Evolutionary conservation across 2,113 vertebrate genomes (phyloP).

Genomic region (Sinocyclocheilus anophthalmus): DNA sequence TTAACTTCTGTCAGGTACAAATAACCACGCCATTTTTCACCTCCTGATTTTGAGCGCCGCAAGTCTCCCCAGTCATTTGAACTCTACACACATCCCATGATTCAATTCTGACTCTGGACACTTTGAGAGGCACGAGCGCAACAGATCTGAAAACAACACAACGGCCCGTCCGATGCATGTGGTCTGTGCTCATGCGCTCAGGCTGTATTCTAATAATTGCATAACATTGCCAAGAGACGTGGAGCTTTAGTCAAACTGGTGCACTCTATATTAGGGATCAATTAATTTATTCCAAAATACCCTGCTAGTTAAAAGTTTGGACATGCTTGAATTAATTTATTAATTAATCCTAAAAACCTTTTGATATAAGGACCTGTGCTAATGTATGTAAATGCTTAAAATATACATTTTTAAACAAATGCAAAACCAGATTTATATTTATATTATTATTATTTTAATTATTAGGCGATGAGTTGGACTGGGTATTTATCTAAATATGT

Average conservation of each 20-base stretch:
- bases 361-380: neutral
- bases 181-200: neutral
- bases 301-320: neutral
- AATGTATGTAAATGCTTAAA: neutral
- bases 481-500: neutral
- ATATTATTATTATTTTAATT: too few relatives aligned
- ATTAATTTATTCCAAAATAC: neutral
- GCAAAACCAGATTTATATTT: too few relatives aligned
- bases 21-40: slow-evolving; percentile 83
- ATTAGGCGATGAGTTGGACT: too few relatives aligned
- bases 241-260: neutral
- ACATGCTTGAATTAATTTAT: neutral
- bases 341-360: neutral
- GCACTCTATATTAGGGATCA: neutral
- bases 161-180: neutral
- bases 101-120: slow-evolving; percentile 69
- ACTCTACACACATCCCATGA: slow-evolving; percentile 75
- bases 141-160: slow-evolving; percentile 57
- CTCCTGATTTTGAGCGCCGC: slow-evolving; percentile 76
- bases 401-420: too few relatives aligned
- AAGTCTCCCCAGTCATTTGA: slow-evolving; percentile 79
- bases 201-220: neutral
- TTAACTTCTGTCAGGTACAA: slow-evolving; percentile 85
- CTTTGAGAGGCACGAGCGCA: slow-evolving; percentile 55
- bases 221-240: slow-evolving; percentile 29